Conservation (phyloP, 2,113 vertebrate species). For the Trichechus manatus region DNA sequence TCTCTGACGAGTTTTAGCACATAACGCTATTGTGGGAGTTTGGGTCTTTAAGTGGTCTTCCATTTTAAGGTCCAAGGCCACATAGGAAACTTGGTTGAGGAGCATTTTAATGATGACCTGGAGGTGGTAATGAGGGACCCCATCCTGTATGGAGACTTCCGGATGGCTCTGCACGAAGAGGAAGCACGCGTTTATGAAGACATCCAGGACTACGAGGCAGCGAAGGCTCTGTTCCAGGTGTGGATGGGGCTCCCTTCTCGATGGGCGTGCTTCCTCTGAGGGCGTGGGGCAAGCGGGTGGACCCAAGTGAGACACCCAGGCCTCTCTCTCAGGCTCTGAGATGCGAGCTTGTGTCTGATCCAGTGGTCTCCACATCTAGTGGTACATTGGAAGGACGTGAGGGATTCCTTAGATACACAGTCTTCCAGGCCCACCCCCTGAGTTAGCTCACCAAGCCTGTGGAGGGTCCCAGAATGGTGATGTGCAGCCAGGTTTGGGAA, state of each 20-base stretch:
- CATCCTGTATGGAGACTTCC: conserved; percentile 97
- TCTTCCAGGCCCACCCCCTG: not conserved
- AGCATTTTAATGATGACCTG: conserved; percentile 89
- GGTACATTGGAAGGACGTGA: accelerated
- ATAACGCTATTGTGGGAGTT: accelerated
- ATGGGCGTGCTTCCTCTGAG: accelerated
- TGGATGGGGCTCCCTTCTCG: accelerated
- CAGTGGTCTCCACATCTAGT: accelerated
- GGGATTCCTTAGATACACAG: not conserved
- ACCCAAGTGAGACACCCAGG: accelerated
- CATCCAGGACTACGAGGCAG: conserved; percentile 94
- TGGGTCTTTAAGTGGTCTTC: not conserved
- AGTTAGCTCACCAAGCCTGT: accelerated
- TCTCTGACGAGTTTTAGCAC: not conserved
- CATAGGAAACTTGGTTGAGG: conserved; percentile 88
- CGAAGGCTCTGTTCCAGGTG: conserved; percentile 96
- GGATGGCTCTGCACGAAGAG: conserved; percentile 90
- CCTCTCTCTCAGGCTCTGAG: not conserved
- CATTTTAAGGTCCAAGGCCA: conserved; percentile 92
- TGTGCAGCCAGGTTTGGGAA: not conserved
- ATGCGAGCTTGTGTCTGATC: accelerated
- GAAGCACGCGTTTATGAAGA: conserved; percentile 96
- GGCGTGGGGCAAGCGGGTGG: accelerated
- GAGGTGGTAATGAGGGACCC: conserved; percentile 93
- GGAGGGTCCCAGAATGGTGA: not conserved